Evolutionary conservation across 1,140 invertebrate genomes (phyloP), one percentile per base, ranked within the genome.

Genomic region (Neotoxoptera formosana): DNA sequence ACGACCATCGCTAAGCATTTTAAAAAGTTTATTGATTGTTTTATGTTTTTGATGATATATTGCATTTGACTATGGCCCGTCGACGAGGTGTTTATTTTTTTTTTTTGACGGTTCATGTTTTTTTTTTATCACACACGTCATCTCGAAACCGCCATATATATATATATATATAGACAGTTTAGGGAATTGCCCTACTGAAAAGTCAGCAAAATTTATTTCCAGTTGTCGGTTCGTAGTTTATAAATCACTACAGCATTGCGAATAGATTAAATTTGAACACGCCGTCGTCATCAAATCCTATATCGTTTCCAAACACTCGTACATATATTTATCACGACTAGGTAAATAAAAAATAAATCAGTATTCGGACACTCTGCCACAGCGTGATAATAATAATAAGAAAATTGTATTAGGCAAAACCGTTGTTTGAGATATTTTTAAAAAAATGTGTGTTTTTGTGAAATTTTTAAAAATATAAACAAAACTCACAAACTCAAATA

Each of bases 231-330:
- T 76, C n/a, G 60, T 76, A 76, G 60, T 76, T 76, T 76, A 76
- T 76, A 76, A 76, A 76, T 76, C 60, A 76, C 60, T 76, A 17
- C 17, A 76, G 17, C n/a, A 76, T 76, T 76, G 4, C 30, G 60
- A 76, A 76, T 76, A 76, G 60, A 76, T 76, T 76, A 76, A 76
- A 76, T 76, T 76, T n/a, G 60, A 76, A 76, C 30, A 76, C 30
- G n/a, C 60, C n/a, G 6, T n/a, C 60, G 60, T 76, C 60, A 76
- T 34, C 60, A 76, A 76, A 76, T 76, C 60, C 30, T 76, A n/a
- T 76, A 76, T 76, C n/a, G 30, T n/a, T 76, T n/a, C 30, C 60
- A 76, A 76, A 67, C 14, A n/a, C 60, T n/a, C 17, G 14, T n/a
- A 76, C 30, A 76, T 17, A n/a, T 76, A n/a, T 76, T n/a, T 17